Conservation (phyloP, 2,888 invertebrate genomes). For the Macrophya annulata region DNA sequence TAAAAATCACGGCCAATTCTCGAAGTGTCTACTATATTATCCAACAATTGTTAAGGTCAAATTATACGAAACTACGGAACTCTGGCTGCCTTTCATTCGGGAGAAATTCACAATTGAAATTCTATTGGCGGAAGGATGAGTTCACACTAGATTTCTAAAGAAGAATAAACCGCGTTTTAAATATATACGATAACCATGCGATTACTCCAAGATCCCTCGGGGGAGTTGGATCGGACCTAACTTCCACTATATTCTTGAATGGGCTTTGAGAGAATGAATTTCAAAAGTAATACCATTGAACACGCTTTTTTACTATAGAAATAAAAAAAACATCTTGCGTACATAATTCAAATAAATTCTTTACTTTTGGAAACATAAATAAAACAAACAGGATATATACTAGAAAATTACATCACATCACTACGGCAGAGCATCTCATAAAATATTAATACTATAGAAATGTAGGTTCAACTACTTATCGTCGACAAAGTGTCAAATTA, state of each 20-base stretch:
- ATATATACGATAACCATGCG: neutral
- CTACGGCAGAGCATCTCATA: conserved; percentile 2
- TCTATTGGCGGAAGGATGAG: too few relatives aligned
- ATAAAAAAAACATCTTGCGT: too few relatives aligned
- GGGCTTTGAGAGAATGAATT: neutral
- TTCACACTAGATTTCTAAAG: too few relatives aligned
- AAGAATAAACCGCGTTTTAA: neutral
- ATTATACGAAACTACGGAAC: too few relatives aligned
- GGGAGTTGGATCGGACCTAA: neutral
- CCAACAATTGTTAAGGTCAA: too few relatives aligned
- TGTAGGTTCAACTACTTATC: neutral
- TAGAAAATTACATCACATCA: conserved; percentile 1
- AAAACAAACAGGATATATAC: neutral
- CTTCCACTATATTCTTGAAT: neutral
- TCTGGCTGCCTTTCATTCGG: too few relatives aligned
- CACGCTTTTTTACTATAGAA: neutral
- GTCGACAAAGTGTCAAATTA: neutral
- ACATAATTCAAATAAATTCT: neutral
- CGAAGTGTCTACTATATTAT: too few relatives aligned
- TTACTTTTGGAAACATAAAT: neutral
- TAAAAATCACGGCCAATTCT: too few relatives aligned
- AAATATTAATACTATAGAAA: neutral
- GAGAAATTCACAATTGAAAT: too few relatives aligned
- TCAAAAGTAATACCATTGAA: neutral
- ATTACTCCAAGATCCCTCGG: neutral